phyloP scores from a whole-genome alignment of 2,113 vertebrate genomes.

The Halcyon senegalensis region DNA sequence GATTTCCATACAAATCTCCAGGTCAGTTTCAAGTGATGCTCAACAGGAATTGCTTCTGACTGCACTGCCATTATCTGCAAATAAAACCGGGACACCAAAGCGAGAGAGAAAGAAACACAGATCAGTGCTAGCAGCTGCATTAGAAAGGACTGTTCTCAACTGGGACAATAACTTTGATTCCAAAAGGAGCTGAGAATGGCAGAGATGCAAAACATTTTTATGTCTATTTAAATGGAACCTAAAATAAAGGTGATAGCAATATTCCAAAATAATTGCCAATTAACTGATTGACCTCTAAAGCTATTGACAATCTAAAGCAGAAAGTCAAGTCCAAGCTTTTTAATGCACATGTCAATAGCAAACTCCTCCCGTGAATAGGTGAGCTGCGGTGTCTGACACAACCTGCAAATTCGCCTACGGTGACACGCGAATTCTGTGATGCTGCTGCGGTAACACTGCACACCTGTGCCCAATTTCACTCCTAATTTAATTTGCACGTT shows the following conservation, averaged over 20 bases:
- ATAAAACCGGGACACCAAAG: not conserved
- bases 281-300: not conserved
- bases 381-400: not conserved
- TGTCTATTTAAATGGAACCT: not conserved
- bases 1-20: not conserved
- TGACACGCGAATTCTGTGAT: slow-evolving; percentile 5
- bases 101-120: not conserved
- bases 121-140: not conserved
- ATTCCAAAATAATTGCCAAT: not conserved
- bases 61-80: not conserved
- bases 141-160: not conserved
- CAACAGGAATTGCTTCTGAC: not conserved
- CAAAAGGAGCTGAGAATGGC: not conserved
- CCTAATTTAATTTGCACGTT: slow-evolving; percentile 56
- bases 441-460: not conserved
- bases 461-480: slow-evolving; percentile 20
- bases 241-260: not conserved
- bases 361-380: not conserved
- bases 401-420: not conserved
- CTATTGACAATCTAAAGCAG: not conserved
- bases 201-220: not conserved
- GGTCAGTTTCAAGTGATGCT: not conserved
- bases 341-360: not conserved
- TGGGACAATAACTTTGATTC: not conserved
- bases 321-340: not conserved